Evolutionary conservation across 2,113 vertebrate species (phyloP), one percentile per base, ranked within the genome.

Genomic region (Heterotis niloticus): DNA sequence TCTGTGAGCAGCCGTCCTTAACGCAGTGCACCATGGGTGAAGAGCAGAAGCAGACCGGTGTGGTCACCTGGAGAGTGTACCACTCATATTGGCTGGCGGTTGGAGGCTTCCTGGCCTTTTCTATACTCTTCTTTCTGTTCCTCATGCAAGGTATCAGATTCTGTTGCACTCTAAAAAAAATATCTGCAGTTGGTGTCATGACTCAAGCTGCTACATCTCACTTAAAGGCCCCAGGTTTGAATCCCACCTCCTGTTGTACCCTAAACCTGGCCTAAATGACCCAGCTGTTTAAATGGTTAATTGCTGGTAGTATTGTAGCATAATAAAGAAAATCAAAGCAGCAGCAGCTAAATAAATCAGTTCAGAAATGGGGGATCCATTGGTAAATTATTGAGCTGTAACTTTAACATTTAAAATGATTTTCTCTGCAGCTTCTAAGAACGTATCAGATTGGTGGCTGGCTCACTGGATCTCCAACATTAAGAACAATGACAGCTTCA

Each of bases 401-500:
- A 44, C 34, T 44, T 44, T 44, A 7, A 73, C 52, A 17, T 56
- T 54, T 73, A 52, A 57, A 23, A 23, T 56, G 4, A 24, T 66
- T 79, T 20, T 23, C 26, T 10, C 57, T 80, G 23, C 86, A 99
- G 98, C 90, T 64, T 95, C 97, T 1, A 94, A 94, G 88, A 98
- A 98, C 7, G 78, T 93, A 0, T 96, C 96, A 0, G 98, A 98
- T 83, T 99, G 97, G 98, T 99, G 98, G 97, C 87, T 99, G 20
- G 98, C 96, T n/a, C 87, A 97, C 84, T 99, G 98, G 98, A 94
- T 98, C 83, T 94, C 96, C 10, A 87, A 91, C 79, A 88, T 97
- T 80, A 91, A 91, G 51, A 84, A 84, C 62, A 86, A 64, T 1
- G 84, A 90, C 80, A 90, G 89, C 71, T 88, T 83, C 17, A 90